phyloP scores from a whole-genome alignment of 1,140 invertebrate species.

The Drosophila lacertosa region DNA sequence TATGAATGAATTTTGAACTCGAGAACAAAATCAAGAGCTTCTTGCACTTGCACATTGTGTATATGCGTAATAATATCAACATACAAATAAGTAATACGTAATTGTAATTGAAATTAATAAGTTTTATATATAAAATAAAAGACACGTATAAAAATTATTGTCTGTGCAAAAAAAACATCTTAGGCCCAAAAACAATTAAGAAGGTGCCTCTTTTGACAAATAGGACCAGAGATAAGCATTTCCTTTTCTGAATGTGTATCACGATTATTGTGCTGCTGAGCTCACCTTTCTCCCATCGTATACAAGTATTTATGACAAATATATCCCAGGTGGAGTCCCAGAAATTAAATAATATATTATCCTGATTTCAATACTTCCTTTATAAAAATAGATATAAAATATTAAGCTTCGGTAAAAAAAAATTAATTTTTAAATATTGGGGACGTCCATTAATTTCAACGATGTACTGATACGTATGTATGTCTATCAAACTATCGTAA shows the following conservation, averaged over 20 bases:
- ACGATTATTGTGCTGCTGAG: not conserved
- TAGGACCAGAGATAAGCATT: slow-evolving; percentile 25
- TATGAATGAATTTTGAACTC: slow-evolving; percentile 30
- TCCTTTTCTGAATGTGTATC: slow-evolving; percentile 1
- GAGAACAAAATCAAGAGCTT: slow-evolving; percentile 79
- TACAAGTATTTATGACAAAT: not conserved
- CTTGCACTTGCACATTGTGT: slow-evolving; percentile 66
- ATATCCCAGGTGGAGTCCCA: not conserved
- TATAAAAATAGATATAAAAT: not conserved
- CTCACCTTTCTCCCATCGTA: slow-evolving; percentile 8
- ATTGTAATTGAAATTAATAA: not conserved
- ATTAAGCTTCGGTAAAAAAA: not conserved
- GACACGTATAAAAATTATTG: not conserved
- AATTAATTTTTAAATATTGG: not conserved
- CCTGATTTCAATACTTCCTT: not conserved
- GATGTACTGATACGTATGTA: slow-evolving; percentile 16
- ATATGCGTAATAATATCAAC: slow-evolving; percentile 17
- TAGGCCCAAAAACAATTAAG: not conserved
- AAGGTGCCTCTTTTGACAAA: slow-evolving; percentile 13
- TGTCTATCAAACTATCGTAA: not conserved
- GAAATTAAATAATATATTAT: not conserved
- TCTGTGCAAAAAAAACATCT: not conserved
- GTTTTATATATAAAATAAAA: not conserved
- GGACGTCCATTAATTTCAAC: not conserved
- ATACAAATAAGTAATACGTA: slow-evolving; percentile 21